Base-by-base conservation (phyloP, 1,140 invertebrate species). In the Aethina tumida region DNA sequence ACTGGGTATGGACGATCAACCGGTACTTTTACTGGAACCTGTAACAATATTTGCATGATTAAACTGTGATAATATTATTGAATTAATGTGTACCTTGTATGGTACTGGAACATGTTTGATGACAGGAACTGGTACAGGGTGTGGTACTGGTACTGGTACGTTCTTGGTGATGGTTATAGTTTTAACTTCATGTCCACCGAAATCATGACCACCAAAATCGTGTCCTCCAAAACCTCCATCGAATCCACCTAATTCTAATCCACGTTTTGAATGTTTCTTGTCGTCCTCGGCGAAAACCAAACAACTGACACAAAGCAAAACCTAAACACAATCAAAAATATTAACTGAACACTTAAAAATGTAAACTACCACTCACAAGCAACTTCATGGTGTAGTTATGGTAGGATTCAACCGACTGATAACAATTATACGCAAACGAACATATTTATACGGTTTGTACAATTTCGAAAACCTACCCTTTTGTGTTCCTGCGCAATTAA, bases 21-120 rank as follows among this genome's bases (percentile, higher is more conserved):
- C n/a, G 54, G 41, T 53, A 59, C 65, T 48, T 53, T 63, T 37
- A 52, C 28, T 50, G 62, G 20, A 53, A 45, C 43, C 39, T 45
- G 13, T 8, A 41, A 41, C 7, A 12, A 10, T 17, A 14, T 17
- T 14, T 16, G 14, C 12, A 29, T 7, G 8, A 5, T 8, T 9
- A 29, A 12, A 13, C 14, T 12, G 8, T 29, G 7, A 24, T n/a
- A 24, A 31, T n/a, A 32, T 10, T 21, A 36, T 39, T 36, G 36
- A 67, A 53, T 58, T 50, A 39, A 24, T 56, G 53, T 26, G 61
- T 58, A 35, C 56, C 53, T 33, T 53, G 52, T 5, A 61, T 39
- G 58, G 52, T 22, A 60, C 56, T 8, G 52, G 49, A 4, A 67
- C 62, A 1, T 63, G 56, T 9, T 60, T 65, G 12, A 67, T 71